phyloP scores from a whole-genome alignment of 2,113 vertebrate species.

The Turnix velox region DNA sequence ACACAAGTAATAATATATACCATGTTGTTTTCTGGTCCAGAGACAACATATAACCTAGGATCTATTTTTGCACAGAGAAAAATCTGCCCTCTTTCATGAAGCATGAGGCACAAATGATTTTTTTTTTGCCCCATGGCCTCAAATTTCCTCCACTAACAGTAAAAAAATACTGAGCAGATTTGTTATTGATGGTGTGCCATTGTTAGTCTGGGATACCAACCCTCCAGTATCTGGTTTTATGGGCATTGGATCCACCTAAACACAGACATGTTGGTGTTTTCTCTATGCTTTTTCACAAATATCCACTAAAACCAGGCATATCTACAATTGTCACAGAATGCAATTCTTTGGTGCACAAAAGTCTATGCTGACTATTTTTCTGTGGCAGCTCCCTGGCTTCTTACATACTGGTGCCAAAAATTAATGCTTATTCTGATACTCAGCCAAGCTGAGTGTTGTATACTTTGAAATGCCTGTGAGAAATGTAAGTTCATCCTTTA shows the following conservation, averaged over 20 bases:
- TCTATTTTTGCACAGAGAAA: not conserved
- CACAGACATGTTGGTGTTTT: not conserved
- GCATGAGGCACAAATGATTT: not conserved
- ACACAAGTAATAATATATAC: constrained; percentile 17
- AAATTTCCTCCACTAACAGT: not conserved
- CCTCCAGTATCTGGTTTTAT: not conserved
- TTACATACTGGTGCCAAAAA: not conserved
- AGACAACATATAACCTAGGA: not conserved
- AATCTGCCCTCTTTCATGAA: not conserved
- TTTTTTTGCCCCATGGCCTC: not conserved
- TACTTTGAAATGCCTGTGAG: not conserved
- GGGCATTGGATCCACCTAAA: not conserved
- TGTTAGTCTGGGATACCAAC: not conserved
- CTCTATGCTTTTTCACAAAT: not conserved
- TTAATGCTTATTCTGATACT: not conserved
- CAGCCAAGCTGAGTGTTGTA: not conserved
- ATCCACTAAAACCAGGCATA: not conserved
- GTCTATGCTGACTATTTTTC: not conserved
- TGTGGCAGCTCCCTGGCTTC: rapidly evolving
- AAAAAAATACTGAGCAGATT: not conserved
- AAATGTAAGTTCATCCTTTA: not conserved
- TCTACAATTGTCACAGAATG: not conserved
- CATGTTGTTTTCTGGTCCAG: not conserved
- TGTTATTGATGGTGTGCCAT: not conserved
- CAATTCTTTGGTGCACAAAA: not conserved